Evolutionary conservation across 2,797 vertebrate species (phyloP), one percentile per base, ranked within the genome.

Genomic region (Melanitta fusca): DNA sequence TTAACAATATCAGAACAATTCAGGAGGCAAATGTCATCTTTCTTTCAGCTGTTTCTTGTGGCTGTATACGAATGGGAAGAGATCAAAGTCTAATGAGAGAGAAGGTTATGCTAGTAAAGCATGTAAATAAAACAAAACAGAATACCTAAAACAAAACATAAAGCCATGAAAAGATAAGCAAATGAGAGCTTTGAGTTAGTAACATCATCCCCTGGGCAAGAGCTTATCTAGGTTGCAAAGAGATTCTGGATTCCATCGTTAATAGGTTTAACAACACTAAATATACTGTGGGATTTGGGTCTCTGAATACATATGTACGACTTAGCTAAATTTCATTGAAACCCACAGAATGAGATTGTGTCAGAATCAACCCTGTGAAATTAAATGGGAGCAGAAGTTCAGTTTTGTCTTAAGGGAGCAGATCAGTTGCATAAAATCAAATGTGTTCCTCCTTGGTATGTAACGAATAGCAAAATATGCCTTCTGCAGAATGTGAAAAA

Each of bases 301-400:
- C 13, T 78, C 71, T 74, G 36, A 91, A 30, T 68, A 34, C 3
- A 3, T 54, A 39, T 22, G 4, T 58, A 22, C 36, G 58, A 60
- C 10, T 70, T 77, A 89, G 22, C 28, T 65, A 51, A n/a, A 47
- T 79, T 94, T 87, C 16, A 41, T 32, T 68, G 53, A 78, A 72
- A 41, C 1, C 2, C 2, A 5, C 11, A 2, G 2, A 58, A 38
- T 19, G 17, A 93, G 66, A 6, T 34, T 12, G 27, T 10, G 12
- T 66, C 22, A 38, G 45, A 56, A 41, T 68, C 13, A 80, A 12
- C 6, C 5, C 12, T 54, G 49, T 39, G 57, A 78, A 95, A 71
- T 19, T 36, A 51, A 61, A 38, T 6, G 8, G 18, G 8, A 57
- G 27, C n/a, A 49, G 36, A 53, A 73, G 19, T 39, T 82, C 38